phyloP scores from a whole-genome alignment of 2,113 vertebrate species.

The Grus americana region DNA sequence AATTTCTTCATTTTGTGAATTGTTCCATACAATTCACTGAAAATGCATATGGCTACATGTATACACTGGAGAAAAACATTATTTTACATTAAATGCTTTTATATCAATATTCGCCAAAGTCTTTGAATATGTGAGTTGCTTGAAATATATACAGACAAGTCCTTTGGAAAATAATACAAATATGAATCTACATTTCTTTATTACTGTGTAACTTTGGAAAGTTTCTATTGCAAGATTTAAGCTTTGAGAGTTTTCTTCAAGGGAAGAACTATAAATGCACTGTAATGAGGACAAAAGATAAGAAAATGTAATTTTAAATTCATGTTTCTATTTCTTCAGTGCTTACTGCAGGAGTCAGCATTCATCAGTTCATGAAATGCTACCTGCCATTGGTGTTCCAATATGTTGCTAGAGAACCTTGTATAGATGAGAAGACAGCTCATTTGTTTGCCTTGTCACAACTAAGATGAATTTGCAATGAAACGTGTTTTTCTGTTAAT shows the following conservation, averaged over 20 bases:
- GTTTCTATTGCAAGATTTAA: background rate
- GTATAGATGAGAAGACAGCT: background rate
- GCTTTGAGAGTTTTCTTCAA: background rate
- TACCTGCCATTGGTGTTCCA: background rate
- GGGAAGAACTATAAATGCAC: background rate
- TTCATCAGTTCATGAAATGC: background rate
- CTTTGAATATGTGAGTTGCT: background rate
- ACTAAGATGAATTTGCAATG: background rate
- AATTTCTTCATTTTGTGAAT: slow-evolving; percentile 5
- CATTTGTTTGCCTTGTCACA: background rate
- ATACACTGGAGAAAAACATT: background rate
- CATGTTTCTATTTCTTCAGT: background rate
- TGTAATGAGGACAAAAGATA: background rate
- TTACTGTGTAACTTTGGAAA: background rate
- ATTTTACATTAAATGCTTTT: background rate
- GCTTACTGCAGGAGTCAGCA: background rate
- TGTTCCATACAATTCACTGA: background rate
- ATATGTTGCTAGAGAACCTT: background rate
- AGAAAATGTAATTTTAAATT: background rate
- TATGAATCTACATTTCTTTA: background rate
- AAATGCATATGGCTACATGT: background rate
- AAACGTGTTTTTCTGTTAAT: background rate
- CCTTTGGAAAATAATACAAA: background rate
- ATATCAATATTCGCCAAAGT: background rate
- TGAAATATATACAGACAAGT: background rate